Base-by-base conservation (phyloP, 1,140 invertebrate species). In the Hermetia illucens region DNA sequence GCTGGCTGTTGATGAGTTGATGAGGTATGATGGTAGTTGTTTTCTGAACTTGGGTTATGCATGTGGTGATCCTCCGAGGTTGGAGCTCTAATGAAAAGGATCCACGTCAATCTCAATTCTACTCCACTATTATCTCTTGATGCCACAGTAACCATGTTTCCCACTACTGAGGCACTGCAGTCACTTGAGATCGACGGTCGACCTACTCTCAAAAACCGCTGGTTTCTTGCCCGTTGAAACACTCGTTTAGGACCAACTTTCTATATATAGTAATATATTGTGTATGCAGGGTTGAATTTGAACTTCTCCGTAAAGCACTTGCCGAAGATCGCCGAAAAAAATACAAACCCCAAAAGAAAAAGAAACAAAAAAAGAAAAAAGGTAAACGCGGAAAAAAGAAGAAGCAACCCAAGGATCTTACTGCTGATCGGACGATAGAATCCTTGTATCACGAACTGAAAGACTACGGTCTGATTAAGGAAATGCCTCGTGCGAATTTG, bases 361-460 rank as follows among this genome's bases (percentile, higher is more conserved):
- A 58, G 38, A 59, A 53, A 17, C 32, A 42, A 34, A 43, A 45
- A 19, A 29, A 34, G 1, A 55, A 52, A 36, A 44, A 49, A 13
- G n/a, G n/a, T n/a, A 61, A 62, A 21, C 56, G 53, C 29, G 75
- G 72, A 43, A 77, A 72, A 40, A 75, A 70, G 39, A 79, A 79
- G 53, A 83, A 77, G 47, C 79, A 77, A 43, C 33, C 39, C 2
- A 57, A 61, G 16, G 85, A 90, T 63, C 57, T 83, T 8, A 90
- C 85, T 5, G 79, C 72, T 2, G 76, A 88, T 48, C 62, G 79
- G 47, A 74, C 75, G 1, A 67, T 72, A 3, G 78, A 84, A 45
- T 82, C 79, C 2, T 53, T 87, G 3, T 85, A 81, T 55, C 74
- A 88, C 49, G 86, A 92, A 58, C 53, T 91, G 5, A 65, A 85